phyloP scores from a whole-genome alignment of 2,888 invertebrate species.

The Pandemis heparana region DNA sequence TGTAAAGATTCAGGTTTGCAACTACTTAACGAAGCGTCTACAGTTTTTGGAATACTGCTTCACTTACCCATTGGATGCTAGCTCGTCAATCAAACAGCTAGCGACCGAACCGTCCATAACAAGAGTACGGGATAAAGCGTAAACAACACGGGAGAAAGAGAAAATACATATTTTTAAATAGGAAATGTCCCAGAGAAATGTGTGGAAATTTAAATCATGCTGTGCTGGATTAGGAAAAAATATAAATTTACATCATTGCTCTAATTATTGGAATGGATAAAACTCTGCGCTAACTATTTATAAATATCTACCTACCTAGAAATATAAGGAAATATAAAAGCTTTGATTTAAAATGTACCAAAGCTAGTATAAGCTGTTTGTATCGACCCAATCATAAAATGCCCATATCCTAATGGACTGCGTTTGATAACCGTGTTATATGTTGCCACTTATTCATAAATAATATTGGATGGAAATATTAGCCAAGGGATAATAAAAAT shows the following conservation, averaged over 20 bases:
- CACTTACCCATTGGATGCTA: slow-evolving; percentile 93
- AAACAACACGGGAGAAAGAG: slow-evolving; percentile 80
- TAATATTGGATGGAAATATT: slow-evolving; percentile 21
- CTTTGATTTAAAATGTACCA: slow-evolving; percentile 33
- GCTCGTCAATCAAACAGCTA: slow-evolving; percentile 95
- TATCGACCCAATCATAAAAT: background rate
- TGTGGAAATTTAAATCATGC: slow-evolving; percentile 73
- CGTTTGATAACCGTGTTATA: background rate
- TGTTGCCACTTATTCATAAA: slow-evolving; percentile 23
- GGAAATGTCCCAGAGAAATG: slow-evolving; percentile 66
- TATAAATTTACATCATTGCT: slow-evolving; percentile 19
- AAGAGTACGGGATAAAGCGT: slow-evolving; percentile 79
- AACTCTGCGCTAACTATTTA: slow-evolving; percentile 34
- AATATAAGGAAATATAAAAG: slow-evolving; percentile 20
- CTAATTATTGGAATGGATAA: slow-evolving; percentile 28
- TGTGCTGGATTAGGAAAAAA: slow-evolving; percentile 63
- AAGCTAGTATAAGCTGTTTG: slow-evolving; percentile 24
- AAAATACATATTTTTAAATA: slow-evolving; percentile 75
- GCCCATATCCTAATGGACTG: background rate
- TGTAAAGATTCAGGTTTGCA: slow-evolving; percentile 52
- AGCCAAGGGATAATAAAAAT: slow-evolving; percentile 17
- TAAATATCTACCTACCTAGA: slow-evolving; percentile 29
- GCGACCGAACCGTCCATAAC: slow-evolving; percentile 70
- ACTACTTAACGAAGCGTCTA: slow-evolving; percentile 75
- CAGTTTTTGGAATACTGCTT: slow-evolving; percentile 58